Conservation (phyloP, 2,113 vertebrate genomes). For the Alligator sinensis region DNA sequence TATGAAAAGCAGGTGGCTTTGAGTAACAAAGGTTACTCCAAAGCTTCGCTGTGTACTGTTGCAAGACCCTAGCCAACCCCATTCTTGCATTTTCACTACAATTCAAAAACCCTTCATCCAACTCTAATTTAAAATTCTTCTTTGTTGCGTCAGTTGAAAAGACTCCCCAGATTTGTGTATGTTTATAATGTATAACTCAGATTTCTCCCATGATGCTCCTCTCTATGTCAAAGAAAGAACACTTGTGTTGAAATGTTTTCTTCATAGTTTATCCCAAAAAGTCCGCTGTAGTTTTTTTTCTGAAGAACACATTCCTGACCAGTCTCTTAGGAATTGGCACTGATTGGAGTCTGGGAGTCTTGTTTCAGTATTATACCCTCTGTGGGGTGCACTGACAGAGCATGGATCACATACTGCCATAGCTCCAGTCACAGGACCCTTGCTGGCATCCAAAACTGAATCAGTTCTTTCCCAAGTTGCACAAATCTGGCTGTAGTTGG, state of each 20-base stretch:
- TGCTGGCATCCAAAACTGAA: background rate
- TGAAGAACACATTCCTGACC: background rate
- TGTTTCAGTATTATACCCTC: background rate
- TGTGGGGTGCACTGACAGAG: background rate
- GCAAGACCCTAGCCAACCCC: constrained; percentile 31
- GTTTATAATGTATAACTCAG: constrained; percentile 51
- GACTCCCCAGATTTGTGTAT: constrained; percentile 47
- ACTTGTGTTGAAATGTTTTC: constrained; percentile 43
- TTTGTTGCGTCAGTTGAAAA: constrained; percentile 47
- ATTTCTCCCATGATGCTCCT: constrained; percentile 51
- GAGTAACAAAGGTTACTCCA: background rate
- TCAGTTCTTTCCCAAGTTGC: background rate
- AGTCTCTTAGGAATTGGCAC: background rate
- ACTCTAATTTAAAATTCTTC: constrained; percentile 61
- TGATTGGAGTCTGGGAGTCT: background rate
- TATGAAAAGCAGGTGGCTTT: constrained; percentile 66
- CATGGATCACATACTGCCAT: background rate
- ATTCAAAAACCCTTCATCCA: constrained; percentile 44
- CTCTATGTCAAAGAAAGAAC: constrained; percentile 53
- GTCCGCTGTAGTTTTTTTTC: background rate
- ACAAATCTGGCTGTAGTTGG: background rate
- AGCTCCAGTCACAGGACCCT: background rate
- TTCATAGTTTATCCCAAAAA: constrained; percentile 7
- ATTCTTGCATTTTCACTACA: constrained; percentile 69
- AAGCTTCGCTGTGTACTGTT: constrained; percentile 18